Conservation (phyloP, 2,797 vertebrate species). For the Pteropus rufus region DNA sequence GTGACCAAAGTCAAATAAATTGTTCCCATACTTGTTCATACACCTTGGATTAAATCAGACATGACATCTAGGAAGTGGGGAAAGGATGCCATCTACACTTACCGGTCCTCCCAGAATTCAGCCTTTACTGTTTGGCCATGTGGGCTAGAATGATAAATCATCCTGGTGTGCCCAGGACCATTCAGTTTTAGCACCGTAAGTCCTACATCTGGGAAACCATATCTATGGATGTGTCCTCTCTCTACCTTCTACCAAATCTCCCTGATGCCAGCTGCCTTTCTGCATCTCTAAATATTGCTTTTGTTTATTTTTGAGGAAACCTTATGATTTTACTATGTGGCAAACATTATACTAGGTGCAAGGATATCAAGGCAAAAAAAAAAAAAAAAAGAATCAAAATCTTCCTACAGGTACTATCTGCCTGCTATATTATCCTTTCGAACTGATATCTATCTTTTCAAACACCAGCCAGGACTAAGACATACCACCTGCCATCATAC, state of each 20-base stretch:
- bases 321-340: neutral
- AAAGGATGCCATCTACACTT: neutral
- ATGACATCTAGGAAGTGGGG: neutral
- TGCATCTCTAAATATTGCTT: neutral
- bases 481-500: neutral
- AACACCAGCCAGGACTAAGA: constrained; percentile 12
- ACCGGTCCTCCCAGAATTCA: neutral
- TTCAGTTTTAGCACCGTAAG: neutral
- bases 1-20: neutral
- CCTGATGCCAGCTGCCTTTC: neutral
- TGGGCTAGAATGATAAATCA: neutral
- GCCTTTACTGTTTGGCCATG: neutral
- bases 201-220: neutral
- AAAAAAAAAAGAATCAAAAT: neutral
- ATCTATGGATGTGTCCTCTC: neutral
- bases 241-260: neutral
- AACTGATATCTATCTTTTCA: constrained; percentile 23
- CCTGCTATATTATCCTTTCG: neutral
- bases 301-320: neutral
- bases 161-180: neutral
- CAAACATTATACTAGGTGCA: neutral
- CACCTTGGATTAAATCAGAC: neutral
- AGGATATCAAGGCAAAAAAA: neutral
- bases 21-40: neutral
- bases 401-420: neutral